Evolutionary conservation across 2,888 invertebrate species (phyloP), one percentile per base, ranked within the genome.

Genomic region (Orthonevra nobilis): DNA sequence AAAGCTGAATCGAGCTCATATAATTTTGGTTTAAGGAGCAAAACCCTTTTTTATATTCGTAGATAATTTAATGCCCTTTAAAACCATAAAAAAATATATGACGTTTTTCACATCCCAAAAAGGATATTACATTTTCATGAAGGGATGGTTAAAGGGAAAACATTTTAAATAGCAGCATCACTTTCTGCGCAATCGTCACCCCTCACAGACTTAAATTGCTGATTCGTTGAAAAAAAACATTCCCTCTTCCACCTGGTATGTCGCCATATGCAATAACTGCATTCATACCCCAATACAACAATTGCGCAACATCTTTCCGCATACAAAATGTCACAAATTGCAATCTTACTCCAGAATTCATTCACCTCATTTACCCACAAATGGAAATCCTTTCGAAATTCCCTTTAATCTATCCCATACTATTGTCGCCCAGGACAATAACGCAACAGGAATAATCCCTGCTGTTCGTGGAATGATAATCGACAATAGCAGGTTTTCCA

Each of bases 401-500:
- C 17, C 17, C 6, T 28, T 28, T 3, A n/a, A n/a, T n/a, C n/a
- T n/a, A n/a, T 2, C 14, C 6, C 20, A 14, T 19, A 12, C 7
- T 19, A 19, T 48, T 7, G 17, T 19, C 6, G 9, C 32, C 12
- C 14, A 34, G 50, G 50, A 40, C 19, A 20, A 40, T 20, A 17
- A 14, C 56, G 28, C 32, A 12, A 10, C 14, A 9, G 12, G 12
- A 14, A 3, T 17, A n/a, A 32, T 7, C n/a, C 20, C 14, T 12
- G 5, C 58, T 34, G 20, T 20, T 20, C 17, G 34, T 9, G 20
- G 12, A 9, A 14, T 20, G 3, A 42, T 20, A 23, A 32, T 32
- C 32, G 14, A 42, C 30, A 20, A 44, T 32, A 44, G 32, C 15
- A 14, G 58, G 32, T 58, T 42, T 42, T 19, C 12, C 14, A 58